These are phyloP conservation scores for Leptopilina drosophilae DNA, from an alignment of 2,888 invertebrate species.

Conservation along the genomic window DNA sequence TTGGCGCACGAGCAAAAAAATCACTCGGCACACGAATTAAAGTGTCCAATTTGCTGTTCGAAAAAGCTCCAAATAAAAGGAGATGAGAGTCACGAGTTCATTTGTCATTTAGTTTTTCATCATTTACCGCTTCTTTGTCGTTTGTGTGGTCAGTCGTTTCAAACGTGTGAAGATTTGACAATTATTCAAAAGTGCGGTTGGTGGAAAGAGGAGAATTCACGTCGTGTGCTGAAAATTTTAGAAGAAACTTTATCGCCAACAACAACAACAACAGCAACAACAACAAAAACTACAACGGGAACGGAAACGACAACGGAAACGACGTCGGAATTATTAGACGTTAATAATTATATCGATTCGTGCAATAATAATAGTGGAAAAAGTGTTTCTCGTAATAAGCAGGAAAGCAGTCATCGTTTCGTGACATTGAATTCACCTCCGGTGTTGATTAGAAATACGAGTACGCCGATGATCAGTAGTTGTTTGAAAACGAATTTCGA, in stretches of 20 bases:
- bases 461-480: constrained; percentile 65
- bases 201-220: constrained; percentile 30
- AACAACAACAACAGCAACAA: too few species aligned
- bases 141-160: constrained; percentile 64
- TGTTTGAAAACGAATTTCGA: constrained; percentile 51
- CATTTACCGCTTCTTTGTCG: constrained; percentile 69
- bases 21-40: constrained; percentile 60
- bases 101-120: constrained; percentile 64
- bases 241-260: constrained; percentile 18
- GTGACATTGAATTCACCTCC: constrained; percentile 61
- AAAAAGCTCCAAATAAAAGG: constrained; percentile 60
- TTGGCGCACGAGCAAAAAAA: constrained; percentile 64
- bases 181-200: constrained; percentile 52
- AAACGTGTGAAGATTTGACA: constrained; percentile 60
- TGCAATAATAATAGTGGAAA: constrained; percentile 15
- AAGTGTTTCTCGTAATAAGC: constrained; percentile 50
- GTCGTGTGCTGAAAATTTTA: not conserved
- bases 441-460: constrained; percentile 67
- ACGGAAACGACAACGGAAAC: too few species aligned
- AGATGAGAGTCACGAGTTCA: constrained; percentile 60
- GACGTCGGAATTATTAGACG: not conserved
- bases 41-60: constrained; percentile 66
- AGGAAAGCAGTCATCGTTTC: constrained; percentile 52
- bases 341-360: not conserved
- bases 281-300: too few species aligned